Percentiles rank a stretch among this genome's conserved stretches.
These are phyloP conservation scores for Chrysolina oricalcia DNA, from an alignment of 2,888 invertebrate species.

Conservation along the genomic window DNA sequence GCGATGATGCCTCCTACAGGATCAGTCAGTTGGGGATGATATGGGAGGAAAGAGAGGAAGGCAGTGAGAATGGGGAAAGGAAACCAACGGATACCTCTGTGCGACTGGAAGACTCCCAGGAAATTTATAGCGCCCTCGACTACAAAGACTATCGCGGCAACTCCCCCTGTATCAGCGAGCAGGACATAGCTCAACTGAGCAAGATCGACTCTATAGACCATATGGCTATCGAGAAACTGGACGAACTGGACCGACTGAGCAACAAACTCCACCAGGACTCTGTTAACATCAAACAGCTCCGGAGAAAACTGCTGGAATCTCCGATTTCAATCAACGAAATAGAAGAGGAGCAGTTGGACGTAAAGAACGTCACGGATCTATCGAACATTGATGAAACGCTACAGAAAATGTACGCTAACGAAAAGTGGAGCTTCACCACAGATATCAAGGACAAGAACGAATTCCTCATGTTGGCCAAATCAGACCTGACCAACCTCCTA, in stretches of 20 bases:
- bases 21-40: slow-evolving; percentile 88
- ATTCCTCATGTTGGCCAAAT: slow-evolving; percentile 73
- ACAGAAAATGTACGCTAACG: slow-evolving; percentile 79
- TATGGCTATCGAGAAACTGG: slow-evolving; percentile 84
- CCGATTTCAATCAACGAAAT: slow-evolving; percentile 71
- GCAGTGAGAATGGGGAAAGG: slow-evolving; percentile 74
- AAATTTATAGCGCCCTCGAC: slow-evolving; percentile 84
- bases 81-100: slow-evolving; percentile 63
- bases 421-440: slow-evolving; percentile 80
- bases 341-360: slow-evolving; percentile 72
- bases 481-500: slow-evolving; percentile 71
- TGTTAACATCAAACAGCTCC: slow-evolving; percentile 83
- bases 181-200: slow-evolving; percentile 84
- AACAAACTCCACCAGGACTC: slow-evolving; percentile 86
- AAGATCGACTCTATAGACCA: slow-evolving; percentile 85
- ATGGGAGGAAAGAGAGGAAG: slow-evolving; percentile 88
- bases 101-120: slow-evolving; percentile 73
- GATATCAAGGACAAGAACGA: slow-evolving; percentile 79
- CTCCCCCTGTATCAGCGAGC: slow-evolving; percentile 84
- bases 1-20: slow-evolving; percentile 70
- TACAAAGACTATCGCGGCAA: slow-evolving; percentile 86
- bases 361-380: slow-evolving; percentile 75
- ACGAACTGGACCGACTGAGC: slow-evolving; percentile 85
- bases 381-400: slow-evolving; percentile 81
- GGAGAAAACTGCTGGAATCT: slow-evolving; percentile 81